These are phyloP conservation scores for Thalassaphorura encarpata DNA, from an alignment of 1,140 invertebrate genomes.

Conservation along the genomic window DNA sequence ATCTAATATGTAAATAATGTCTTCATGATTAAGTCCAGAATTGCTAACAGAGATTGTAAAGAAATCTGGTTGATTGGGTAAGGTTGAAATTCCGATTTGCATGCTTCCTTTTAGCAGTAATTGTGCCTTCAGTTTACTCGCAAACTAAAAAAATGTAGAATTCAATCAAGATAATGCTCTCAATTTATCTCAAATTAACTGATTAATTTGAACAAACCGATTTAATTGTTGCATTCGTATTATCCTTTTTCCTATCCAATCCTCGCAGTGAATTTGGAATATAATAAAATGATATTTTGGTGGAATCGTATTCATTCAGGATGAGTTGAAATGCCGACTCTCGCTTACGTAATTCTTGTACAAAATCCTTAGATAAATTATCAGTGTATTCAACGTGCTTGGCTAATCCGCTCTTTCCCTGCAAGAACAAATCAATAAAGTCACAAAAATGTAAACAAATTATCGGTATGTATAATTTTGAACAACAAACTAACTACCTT, in stretches of 20 bases:
- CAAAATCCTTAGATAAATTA: not conserved
- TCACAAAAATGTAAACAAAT: not conserved
- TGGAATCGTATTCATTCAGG: conserved; percentile 7
- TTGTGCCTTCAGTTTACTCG: conserved; percentile 77
- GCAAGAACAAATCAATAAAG: too few species aligned
- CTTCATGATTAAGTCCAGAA: conserved; percentile 61
- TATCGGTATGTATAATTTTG: not conserved
- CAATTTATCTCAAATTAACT: not conserved
- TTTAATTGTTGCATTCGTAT: too few species aligned
- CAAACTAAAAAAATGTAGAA: conserved; percentile 46
- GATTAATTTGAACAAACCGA: not conserved
- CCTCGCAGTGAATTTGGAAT: not conserved
- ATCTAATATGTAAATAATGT: conserved; percentile 74
- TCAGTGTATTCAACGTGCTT: conserved; percentile 12
- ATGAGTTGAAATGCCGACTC: not conserved
- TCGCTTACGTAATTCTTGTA: conserved; percentile 10
- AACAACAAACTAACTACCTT: conserved; percentile 1
- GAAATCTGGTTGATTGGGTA: conserved; percentile 69
- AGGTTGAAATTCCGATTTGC: conserved; percentile 90
- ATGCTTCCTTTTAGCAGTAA: conserved; percentile 91
- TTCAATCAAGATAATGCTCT: too few species aligned
- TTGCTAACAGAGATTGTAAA: conserved; percentile 88
- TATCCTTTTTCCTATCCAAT: not conserved
- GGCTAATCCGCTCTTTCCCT: conserved; percentile 15
- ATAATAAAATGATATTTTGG: conserved; percentile 11